phyloP scores from a whole-genome alignment of 2,113 vertebrate species.

The Pongo pygmaeus region DNA sequence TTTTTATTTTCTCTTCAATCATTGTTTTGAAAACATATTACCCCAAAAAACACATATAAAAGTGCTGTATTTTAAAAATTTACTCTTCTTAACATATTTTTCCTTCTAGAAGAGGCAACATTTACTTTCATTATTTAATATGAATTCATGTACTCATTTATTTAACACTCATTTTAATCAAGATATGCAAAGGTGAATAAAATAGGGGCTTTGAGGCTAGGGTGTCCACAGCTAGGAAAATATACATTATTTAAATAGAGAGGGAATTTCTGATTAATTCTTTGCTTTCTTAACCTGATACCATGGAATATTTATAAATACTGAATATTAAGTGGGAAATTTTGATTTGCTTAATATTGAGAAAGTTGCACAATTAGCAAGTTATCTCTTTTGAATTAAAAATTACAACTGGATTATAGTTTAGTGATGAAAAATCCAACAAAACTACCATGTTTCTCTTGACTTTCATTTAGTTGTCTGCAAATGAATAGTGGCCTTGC shows the following conservation, averaged over 20 bases:
- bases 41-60: not conserved
- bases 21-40: not conserved
- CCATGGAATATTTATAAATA: conserved; percentile 7
- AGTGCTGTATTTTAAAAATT: not conserved
- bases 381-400: not conserved
- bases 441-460: not conserved
- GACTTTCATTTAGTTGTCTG: not conserved
- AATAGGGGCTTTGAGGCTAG: not conserved
- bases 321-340: not conserved
- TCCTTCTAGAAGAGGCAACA: not conserved
- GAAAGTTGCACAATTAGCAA: not conserved
- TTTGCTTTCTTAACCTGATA: not conserved
- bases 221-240: not conserved
- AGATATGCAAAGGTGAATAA: not conserved
- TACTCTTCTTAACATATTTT: not conserved
- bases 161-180: conserved; percentile 14
- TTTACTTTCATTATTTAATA: conserved; percentile 6
- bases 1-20: not conserved
- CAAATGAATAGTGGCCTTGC: not conserved
- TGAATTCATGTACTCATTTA: conserved; percentile 8
- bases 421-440: not conserved
- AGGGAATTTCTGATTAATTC: not conserved
- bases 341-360: not conserved
- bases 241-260: not conserved
- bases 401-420: not conserved